Percentiles rank a stretch among this genome's conserved stretches.
Conservation (phyloP, 2,113 vertebrate genomes). For the Damaliscus lunatus region DNA sequence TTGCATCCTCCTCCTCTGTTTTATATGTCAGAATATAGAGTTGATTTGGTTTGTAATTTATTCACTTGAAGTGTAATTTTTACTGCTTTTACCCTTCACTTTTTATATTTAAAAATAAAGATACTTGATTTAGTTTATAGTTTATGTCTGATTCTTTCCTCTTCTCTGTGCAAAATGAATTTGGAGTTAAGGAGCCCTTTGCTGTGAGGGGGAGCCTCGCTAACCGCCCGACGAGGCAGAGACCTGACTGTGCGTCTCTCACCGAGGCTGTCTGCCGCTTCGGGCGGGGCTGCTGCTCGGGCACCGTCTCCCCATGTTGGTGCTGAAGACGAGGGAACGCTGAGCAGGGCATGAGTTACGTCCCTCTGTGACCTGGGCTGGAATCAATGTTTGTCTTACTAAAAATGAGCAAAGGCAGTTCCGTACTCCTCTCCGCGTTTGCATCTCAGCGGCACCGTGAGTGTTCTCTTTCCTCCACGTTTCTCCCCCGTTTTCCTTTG, state of each 20-base stretch:
- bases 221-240: fast-evolving
- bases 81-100: neutral
- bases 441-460: neutral
- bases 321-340: neutral
- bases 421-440: neutral
- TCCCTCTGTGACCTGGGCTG: neutral
- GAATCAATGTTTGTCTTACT: neutral
- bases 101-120: neutral
- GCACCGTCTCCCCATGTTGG: neutral
- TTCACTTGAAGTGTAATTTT: neutral
- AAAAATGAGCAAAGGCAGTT: neutral
- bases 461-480: neutral
- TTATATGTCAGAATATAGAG: neutral
- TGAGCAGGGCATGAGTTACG: neutral
- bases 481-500: neutral
- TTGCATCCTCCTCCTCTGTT: neutral
- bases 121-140: neutral
- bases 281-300: neutral
- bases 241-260: neutral
- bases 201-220: neutral
- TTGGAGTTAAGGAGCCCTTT: neutral
- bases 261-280: fast-evolving
- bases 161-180: neutral
- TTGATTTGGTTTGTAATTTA: neutral
- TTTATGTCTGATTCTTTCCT: neutral